Conservation (phyloP, 2,888 invertebrate genomes). For the Sepiola atlantica region DNA sequence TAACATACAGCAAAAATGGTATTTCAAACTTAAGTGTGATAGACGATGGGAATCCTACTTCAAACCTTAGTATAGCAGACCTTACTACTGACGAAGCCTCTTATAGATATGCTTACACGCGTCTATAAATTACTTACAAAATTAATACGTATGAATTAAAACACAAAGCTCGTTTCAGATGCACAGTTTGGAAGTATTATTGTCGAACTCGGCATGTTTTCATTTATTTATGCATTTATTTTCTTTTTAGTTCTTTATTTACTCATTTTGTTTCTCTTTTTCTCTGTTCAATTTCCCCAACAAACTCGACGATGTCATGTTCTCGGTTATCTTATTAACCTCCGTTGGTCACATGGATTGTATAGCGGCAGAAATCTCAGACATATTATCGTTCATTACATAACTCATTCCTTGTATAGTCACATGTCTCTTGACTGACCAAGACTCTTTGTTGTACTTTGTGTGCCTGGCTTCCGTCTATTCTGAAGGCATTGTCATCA, state of each 20-base stretch:
- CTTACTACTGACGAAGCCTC: too few relatives aligned
- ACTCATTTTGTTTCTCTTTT: background rate
- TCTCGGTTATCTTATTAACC: background rate
- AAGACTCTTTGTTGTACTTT: background rate
- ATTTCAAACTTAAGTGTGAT: too few relatives aligned
- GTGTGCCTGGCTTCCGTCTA: conserved; percentile 9
- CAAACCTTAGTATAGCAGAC: too few relatives aligned
- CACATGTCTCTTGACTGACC: background rate
- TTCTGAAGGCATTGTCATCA: background rate
- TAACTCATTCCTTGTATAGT: background rate
- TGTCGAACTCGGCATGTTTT: background rate
- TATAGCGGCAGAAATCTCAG: background rate
- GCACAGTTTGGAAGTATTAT: background rate
- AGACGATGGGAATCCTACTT: too few relatives aligned
- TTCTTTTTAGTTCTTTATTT: too few relatives aligned
- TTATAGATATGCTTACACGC: too few relatives aligned
- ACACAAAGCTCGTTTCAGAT: background rate
- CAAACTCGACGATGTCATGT: background rate
- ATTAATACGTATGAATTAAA: too few relatives aligned
- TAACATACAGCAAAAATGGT: too few relatives aligned
- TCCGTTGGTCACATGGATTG: background rate
- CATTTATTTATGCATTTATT: too few relatives aligned
- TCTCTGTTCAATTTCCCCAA: background rate
- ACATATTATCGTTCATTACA: background rate
- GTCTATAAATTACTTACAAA: too few relatives aligned